Conservation (phyloP, 2,888 invertebrate species). For the Synanthedon myopaeformis region DNA sequence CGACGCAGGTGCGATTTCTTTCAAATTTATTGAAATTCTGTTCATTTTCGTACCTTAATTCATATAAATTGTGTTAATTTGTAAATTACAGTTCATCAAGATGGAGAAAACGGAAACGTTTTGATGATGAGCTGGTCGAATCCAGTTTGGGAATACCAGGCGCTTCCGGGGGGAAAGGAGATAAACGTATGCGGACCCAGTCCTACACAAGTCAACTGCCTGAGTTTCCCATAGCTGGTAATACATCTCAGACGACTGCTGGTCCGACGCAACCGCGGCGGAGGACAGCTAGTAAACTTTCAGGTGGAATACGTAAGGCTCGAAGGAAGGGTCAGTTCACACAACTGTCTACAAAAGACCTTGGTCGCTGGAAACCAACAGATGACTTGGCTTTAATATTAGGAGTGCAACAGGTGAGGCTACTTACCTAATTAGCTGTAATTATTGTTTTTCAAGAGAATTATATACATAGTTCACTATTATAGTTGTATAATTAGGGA, state of each 20-base stretch:
- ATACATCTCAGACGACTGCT: slow-evolving; percentile 18
- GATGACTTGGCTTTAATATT: slow-evolving; percentile 95
- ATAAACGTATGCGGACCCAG: slow-evolving; percentile 57
- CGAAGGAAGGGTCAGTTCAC: slow-evolving; percentile 76
- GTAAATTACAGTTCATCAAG: slow-evolving; percentile 74
- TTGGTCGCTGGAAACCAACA: slow-evolving; percentile 96
- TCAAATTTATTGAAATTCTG: not conserved
- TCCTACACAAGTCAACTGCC: slow-evolving; percentile 66
- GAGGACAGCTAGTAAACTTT: slow-evolving; percentile 48
- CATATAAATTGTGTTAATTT: not conserved
- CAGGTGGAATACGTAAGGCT: slow-evolving; percentile 54
- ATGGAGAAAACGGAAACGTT: slow-evolving; percentile 94
- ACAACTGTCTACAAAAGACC: slow-evolving; percentile 81
- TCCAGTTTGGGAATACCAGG: slow-evolving; percentile 81
- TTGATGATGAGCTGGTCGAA: slow-evolving; percentile 97
- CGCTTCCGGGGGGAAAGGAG: slow-evolving; percentile 57
- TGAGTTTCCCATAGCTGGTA: slow-evolving; percentile 41
- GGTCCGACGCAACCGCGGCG: slow-evolving; percentile 32
- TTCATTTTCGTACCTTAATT: not conserved
- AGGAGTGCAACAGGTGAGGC: slow-evolving; percentile 86
- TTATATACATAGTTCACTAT: not conserved
- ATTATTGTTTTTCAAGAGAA: not conserved
- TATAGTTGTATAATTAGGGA: not conserved
- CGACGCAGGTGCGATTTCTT: slow-evolving; percentile 46
- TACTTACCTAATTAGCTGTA: not conserved